Conservation (phyloP, 2,797 vertebrate species). For the Tragopan temminckii region DNA sequence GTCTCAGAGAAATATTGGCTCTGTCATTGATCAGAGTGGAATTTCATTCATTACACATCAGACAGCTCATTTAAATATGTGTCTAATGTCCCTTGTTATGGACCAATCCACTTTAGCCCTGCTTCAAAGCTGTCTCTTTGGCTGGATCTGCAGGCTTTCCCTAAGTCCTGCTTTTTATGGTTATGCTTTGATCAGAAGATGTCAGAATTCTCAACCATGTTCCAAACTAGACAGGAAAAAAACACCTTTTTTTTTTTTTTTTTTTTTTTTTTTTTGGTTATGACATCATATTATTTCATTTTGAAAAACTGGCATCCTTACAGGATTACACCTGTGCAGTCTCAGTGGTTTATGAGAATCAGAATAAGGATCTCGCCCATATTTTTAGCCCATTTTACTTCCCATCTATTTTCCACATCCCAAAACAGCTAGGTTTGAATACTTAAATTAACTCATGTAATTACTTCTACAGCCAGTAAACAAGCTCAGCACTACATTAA, state of each 20-base stretch:
- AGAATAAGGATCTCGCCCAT: neutral
- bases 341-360: neutral
- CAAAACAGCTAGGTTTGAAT: neutral
- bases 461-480: neutral
- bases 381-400: neutral
- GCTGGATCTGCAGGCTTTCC: constrained; percentile 17
- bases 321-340: neutral
- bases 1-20: constrained; percentile 43
- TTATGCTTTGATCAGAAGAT: constrained; percentile 25
- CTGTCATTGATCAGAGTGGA: constrained; percentile 44
- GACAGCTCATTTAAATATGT: constrained; percentile 56
- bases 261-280: neutral
- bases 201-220: neutral
- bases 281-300: neutral
- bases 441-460: neutral
- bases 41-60: constrained; percentile 54
- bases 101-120: constrained; percentile 41
- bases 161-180: neutral
- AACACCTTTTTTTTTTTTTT: neutral
- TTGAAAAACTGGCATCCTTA: neutral
- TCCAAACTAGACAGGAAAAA: neutral
- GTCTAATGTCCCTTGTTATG: constrained; percentile 40
- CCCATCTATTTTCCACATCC: neutral
- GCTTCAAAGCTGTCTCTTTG: constrained; percentile 42
- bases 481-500: neutral